Percentiles rank a stretch among this genome's conserved stretches.
Evolutionary conservation across 2,797 vertebrate genomes (phyloP).

Genomic region (Crenichthys baileyi): DNA sequence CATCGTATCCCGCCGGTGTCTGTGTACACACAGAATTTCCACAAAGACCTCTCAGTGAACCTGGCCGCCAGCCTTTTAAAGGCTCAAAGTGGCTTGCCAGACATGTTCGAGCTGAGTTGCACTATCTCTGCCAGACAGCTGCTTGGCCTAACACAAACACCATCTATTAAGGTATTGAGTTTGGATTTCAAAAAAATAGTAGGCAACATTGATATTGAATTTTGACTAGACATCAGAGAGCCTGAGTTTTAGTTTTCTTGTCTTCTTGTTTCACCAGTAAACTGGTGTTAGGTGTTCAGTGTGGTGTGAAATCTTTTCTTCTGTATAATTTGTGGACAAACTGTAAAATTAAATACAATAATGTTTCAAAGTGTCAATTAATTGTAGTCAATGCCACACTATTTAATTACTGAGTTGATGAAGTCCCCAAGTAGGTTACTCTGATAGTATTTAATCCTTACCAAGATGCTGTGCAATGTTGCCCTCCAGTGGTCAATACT

Average conservation of each 20-base stretch:
- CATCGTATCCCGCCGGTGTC: slow-evolving; percentile 60
- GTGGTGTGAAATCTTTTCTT: slow-evolving; percentile 54
- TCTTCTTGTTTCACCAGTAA: slow-evolving; percentile 45
- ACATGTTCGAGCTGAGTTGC: slow-evolving; percentile 45
- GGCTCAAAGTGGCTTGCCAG: slow-evolving; percentile 52
- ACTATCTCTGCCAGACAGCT: slow-evolving; percentile 57
- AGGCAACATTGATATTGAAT: slow-evolving; percentile 54
- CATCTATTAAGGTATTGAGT: slow-evolving; percentile 51
- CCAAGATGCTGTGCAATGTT: slow-evolving; percentile 63
- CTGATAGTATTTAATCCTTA: slow-evolving; percentile 8
- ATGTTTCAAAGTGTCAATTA: slow-evolving; percentile 40
- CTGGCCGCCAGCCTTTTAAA: slow-evolving; percentile 54
- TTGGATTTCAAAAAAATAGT: slow-evolving; percentile 57
- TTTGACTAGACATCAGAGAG: slow-evolving; percentile 52
- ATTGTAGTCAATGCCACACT: slow-evolving; percentile 8
- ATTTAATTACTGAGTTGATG: slow-evolving; percentile 40
- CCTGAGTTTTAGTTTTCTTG: slow-evolving; percentile 21
- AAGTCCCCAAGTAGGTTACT: slow-evolving; percentile 31
- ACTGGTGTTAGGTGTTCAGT: slow-evolving; percentile 31
- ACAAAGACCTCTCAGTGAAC: slow-evolving; percentile 76
- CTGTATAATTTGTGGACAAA: slow-evolving; percentile 36
- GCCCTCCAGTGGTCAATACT: slow-evolving; percentile 70
- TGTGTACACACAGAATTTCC: slow-evolving; percentile 71
- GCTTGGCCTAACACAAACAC: slow-evolving; percentile 51
- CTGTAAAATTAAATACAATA: slow-evolving; percentile 33